A percentile compares a stretch with the other conserved stretches of the same genome.
phyloP scores from a whole-genome alignment of 2,797 vertebrate genomes.

The Chelmon rostratus region DNA sequence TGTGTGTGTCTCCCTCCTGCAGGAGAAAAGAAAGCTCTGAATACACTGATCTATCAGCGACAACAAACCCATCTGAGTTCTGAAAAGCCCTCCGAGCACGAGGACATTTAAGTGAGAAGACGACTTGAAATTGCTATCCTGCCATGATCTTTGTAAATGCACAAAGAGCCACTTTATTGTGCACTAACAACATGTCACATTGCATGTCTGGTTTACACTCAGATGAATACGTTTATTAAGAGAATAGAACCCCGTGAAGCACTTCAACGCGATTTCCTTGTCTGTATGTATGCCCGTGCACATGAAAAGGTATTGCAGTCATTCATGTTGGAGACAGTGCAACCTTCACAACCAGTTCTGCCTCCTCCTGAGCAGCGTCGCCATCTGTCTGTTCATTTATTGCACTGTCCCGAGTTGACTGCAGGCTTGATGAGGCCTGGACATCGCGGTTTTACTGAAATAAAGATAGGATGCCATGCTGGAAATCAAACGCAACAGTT shows the following conservation, averaged over 20 bases:
- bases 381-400: not conserved
- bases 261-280: not conserved
- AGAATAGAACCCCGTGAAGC: constrained; percentile 9
- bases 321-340: not conserved
- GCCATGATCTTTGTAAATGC: constrained; percentile 24
- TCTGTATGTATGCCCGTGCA: not conserved
- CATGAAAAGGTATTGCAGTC: not conserved
- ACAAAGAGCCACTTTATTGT: constrained; percentile 18
- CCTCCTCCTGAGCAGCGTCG: not conserved
- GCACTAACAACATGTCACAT: not conserved
- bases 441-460: constrained; percentile 25
- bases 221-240: constrained; percentile 21
- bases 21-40: not conserved
- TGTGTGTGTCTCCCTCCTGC: not conserved
- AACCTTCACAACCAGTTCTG: not conserved
- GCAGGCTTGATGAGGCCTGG: constrained; percentile 7
- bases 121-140: constrained; percentile 29
- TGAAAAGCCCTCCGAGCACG: not conserved
- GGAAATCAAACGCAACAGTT: constrained; percentile 60
- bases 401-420: constrained; percentile 22
- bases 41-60: not conserved
- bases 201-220: constrained; percentile 10
- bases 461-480: constrained; percentile 47
- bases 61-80: not conserved
- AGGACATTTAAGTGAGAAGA: constrained; percentile 25